A percentile compares a stretch with the other conserved stretches of the same genome.
These are phyloP conservation scores for Melinaea marsaeus DNA, from an alignment of 2,888 invertebrate species.

Conservation along the genomic window DNA sequence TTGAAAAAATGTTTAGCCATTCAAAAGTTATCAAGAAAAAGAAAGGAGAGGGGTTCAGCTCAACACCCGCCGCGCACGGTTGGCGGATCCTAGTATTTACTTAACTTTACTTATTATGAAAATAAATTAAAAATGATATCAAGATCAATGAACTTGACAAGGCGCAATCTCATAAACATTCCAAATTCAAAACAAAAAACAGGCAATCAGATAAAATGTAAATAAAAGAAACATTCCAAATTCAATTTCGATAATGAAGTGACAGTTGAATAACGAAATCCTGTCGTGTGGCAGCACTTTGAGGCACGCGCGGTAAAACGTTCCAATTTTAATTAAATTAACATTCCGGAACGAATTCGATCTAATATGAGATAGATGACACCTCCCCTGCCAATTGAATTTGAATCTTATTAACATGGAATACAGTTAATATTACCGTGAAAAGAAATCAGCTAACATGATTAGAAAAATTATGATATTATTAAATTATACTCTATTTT, in stretches of 20 bases:
- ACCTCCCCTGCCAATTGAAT: slow-evolving; percentile 25
- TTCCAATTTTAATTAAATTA: slow-evolving; percentile 74
- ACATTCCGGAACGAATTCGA: slow-evolving; percentile 58
- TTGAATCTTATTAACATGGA: slow-evolving; percentile 29
- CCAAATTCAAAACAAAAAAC: slow-evolving; percentile 1
- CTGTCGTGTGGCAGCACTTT: slow-evolving; percentile 64
- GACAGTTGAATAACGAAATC: slow-evolving; percentile 60
- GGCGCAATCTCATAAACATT: too few relatives aligned
- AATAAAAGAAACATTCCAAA: slow-evolving; percentile 31
- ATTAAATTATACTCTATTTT: slow-evolving; percentile 34
- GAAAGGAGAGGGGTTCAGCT: too few relatives aligned
- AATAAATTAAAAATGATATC: too few relatives aligned
- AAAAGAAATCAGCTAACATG: slow-evolving; percentile 32
- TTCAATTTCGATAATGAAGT: slow-evolving; percentile 70
- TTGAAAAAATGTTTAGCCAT: too few relatives aligned
- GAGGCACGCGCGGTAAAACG: slow-evolving; percentile 60
- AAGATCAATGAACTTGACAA: too few relatives aligned
- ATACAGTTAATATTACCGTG: slow-evolving; percentile 31
- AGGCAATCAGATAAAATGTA: slow-evolving; percentile 22
- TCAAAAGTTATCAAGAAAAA: too few relatives aligned
- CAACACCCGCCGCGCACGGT: too few relatives aligned
- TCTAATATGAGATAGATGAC: slow-evolving; percentile 46
- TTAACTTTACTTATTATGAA: too few relatives aligned
- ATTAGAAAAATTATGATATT: slow-evolving; percentile 28
- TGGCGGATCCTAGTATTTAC: too few relatives aligned